phyloP scores from a whole-genome alignment of 2,113 vertebrate genomes.

The Toxotes jaculatrix region DNA sequence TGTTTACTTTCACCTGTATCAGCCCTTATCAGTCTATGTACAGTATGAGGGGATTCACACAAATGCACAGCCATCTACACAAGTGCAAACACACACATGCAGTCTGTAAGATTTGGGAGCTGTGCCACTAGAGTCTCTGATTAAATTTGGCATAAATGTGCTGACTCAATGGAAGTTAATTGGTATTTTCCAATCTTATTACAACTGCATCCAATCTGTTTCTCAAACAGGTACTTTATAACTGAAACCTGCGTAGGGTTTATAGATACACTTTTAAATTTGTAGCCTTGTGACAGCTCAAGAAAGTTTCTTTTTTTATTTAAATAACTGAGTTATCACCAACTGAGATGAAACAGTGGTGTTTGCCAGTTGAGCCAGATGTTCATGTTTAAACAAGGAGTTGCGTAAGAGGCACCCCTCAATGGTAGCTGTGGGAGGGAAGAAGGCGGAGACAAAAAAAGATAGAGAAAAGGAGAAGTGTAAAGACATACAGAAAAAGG shows the following conservation, averaged over 20 bases:
- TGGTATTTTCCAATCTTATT: slow-evolving; percentile 61
- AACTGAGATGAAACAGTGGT: slow-evolving; percentile 35
- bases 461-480: not conserved
- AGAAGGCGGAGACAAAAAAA: not conserved
- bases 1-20: too few species aligned
- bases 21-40: too few species aligned
- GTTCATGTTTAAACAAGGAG: slow-evolving; percentile 55
- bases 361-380: slow-evolving; percentile 64
- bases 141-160: slow-evolving; percentile 50
- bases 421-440: slow-evolving; percentile 1
- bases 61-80: not conserved
- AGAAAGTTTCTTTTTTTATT: not conserved
- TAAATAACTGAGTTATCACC: slow-evolving; percentile 50
- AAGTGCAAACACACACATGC: slow-evolving; percentile 8
- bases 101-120: slow-evolving; percentile 34
- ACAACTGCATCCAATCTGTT: slow-evolving; percentile 60
- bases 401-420: slow-evolving; percentile 48
- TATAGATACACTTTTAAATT: slow-evolving; percentile 59
- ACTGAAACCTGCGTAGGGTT: slow-evolving; percentile 45
- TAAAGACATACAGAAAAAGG: not conserved
- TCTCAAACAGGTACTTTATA: slow-evolving; percentile 40
- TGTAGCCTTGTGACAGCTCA: slow-evolving; percentile 23
- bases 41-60: too few species aligned
- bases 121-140: slow-evolving; percentile 28
- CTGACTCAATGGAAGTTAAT: slow-evolving; percentile 58